Conservation (phyloP, 1,140 invertebrate genomes). For the Palaemon carinicauda region DNA sequence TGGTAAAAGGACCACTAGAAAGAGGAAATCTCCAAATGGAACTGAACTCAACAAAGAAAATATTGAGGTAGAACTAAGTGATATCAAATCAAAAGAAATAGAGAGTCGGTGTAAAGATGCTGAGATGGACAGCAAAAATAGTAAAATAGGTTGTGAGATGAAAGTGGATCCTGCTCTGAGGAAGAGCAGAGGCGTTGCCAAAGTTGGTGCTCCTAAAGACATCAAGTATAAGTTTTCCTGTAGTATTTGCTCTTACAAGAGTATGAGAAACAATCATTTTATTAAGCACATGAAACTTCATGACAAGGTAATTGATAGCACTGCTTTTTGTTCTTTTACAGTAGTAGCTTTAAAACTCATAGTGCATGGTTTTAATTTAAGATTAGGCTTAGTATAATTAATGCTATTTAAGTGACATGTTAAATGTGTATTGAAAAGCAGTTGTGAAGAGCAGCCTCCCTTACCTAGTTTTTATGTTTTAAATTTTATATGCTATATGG, state of each 20-base stretch:
- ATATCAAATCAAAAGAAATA: neutral
- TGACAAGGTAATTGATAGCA: conserved; percentile 31
- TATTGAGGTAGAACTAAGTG: neutral
- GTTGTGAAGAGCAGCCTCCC: no score
- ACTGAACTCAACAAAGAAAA: neutral
- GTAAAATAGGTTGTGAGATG: conserved; percentile 3
- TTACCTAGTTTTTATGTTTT: no score
- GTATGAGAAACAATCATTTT: conserved; percentile 50
- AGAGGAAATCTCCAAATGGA: no score
- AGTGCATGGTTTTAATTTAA: neutral
- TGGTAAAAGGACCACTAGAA: no score
- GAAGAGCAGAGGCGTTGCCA: neutral
- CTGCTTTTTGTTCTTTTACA: neutral
- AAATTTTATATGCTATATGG: no score
- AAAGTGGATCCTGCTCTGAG: neutral
- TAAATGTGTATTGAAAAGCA: no score
- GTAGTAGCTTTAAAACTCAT: neutral
- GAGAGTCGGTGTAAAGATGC: neutral
- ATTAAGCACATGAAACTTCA: conserved; percentile 52
- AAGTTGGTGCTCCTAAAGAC: neutral
- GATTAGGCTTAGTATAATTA: no score
- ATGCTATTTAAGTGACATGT: no score
- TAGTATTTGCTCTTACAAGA: conserved; percentile 50
- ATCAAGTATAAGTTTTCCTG: conserved; percentile 47
- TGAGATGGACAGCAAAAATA: conserved; percentile 1